A percentile compares a stretch with the other conserved stretches of the same genome.
phyloP scores from a whole-genome alignment of 2,113 vertebrate species.

The Cricetomys ansorgei region DNA sequence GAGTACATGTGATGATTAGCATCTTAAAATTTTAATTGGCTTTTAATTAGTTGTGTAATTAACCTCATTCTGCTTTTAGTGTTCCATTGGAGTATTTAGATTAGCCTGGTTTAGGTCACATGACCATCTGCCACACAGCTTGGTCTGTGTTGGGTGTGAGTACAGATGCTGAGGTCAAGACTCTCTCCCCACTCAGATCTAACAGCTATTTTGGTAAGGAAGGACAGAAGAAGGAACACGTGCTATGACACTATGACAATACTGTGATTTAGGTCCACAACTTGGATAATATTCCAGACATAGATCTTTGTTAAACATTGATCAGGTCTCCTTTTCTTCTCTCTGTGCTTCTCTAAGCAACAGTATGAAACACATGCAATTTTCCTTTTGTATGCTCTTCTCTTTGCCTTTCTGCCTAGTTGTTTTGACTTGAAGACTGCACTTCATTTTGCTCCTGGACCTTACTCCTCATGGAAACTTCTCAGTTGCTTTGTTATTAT shows the following conservation, averaged over 20 bases:
- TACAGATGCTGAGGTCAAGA: not conserved
- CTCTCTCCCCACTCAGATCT: not conserved
- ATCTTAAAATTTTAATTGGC: not conserved
- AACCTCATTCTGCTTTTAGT: not conserved
- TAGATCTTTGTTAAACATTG: not conserved
- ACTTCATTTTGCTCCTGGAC: not conserved
- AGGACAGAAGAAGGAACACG: not conserved
- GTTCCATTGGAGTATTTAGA: not conserved
- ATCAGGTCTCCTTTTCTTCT: not conserved
- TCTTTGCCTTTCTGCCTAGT: not conserved
- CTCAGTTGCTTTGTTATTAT: not conserved
- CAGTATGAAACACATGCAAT: not conserved
- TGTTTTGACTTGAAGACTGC: not conserved
- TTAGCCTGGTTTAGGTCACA: not conserved
- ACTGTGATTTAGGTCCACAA: not conserved
- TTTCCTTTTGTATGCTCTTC: conserved; percentile 20
- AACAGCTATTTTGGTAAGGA: not conserved
- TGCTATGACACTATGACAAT: not conserved
- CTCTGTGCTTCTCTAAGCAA: not conserved
- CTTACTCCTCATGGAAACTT: not conserved
- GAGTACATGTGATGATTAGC: not conserved
- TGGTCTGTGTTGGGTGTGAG: not conserved
- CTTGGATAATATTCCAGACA: not conserved
- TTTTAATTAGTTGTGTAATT: not conserved
- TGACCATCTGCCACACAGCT: not conserved